Conservation (phyloP, 1,140 invertebrate genomes). For the Lutraria rhynchaena region DNA sequence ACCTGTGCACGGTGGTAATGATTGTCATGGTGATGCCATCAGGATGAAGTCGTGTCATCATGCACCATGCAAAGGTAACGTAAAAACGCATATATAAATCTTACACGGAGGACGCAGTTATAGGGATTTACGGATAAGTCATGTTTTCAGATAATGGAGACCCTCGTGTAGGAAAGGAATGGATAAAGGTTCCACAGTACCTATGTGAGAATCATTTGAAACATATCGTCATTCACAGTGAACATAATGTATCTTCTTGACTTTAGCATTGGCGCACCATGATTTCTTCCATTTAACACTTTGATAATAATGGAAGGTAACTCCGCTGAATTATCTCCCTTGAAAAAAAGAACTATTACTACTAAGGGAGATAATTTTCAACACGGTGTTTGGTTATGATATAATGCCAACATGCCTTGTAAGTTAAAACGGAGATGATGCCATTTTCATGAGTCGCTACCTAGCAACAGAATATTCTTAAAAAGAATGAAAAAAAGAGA, state of each 20-base stretch:
- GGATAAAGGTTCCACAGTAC: neutral
- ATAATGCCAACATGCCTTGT: no score
- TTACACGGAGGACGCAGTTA: neutral
- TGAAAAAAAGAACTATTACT: no score
- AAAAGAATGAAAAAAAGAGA: neutral
- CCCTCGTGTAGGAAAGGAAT: neutral
- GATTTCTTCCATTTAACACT: no score
- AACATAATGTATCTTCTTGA: neutral
- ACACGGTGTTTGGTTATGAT: no score
- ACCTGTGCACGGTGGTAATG: neutral
- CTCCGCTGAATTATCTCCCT: no score
- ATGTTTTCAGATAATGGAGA: neutral
- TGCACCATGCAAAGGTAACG: neutral
- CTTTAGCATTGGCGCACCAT: no score
- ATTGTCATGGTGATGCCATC: neutral
- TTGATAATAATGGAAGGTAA: no score
- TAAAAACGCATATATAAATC: neutral
- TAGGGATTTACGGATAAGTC: neutral
- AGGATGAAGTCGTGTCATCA: neutral
- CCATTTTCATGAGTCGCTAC: neutral
- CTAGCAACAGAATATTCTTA: neutral
- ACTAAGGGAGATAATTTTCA: no score
- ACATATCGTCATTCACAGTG: neutral
- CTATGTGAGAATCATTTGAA: neutral
- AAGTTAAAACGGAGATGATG: neutral